Conservation (phyloP, 2,113 vertebrate genomes). For the Hyaena hyaena region DNA sequence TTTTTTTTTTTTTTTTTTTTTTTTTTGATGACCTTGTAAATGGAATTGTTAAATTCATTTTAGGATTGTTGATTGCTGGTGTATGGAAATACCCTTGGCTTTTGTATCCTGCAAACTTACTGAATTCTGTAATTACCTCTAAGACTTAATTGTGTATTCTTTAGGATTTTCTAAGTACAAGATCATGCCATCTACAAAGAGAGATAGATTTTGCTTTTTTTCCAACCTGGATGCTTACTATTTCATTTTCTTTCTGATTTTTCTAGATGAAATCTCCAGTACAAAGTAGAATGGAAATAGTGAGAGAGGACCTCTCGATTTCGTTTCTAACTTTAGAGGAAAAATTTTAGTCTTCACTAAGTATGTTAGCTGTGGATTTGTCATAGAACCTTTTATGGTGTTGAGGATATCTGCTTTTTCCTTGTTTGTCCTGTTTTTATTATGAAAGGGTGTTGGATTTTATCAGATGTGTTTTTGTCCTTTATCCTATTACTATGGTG, state of each 20-base stretch:
- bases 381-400: background rate
- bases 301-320: background rate
- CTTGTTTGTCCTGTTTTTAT: background rate
- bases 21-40: constrained; percentile 28
- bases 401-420: background rate
- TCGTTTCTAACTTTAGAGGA: background rate
- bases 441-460: background rate
- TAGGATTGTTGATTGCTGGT: background rate
- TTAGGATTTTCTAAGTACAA: background rate
- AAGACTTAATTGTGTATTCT: background rate
- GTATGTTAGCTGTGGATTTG: background rate
- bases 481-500: background rate
- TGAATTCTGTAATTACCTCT: background rate
- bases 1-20: too few relatives aligned
- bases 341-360: background rate
- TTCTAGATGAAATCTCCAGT: background rate
- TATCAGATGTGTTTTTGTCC: background rate
- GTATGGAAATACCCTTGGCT: background rate
- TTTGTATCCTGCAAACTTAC: background rate
- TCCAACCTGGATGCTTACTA: background rate
- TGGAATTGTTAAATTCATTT: constrained; percentile 29
- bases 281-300: background rate
- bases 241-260: background rate
- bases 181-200: background rate
- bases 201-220: background rate